phyloP scores from a whole-genome alignment of 2,113 vertebrate genomes.

The Tragelaphus imberbis region DNA sequence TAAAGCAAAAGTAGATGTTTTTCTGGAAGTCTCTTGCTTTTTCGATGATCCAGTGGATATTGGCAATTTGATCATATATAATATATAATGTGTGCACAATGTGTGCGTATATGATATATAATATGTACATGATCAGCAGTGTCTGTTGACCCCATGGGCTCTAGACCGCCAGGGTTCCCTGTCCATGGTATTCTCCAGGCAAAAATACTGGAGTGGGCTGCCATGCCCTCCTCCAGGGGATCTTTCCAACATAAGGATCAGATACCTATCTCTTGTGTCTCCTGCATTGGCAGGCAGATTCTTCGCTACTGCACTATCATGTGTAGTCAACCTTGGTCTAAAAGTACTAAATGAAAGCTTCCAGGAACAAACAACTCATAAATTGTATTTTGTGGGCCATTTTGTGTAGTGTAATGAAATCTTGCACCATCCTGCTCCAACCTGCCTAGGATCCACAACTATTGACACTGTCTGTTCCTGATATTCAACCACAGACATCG shows the following conservation, averaged over 20 bases:
- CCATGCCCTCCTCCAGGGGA: not conserved
- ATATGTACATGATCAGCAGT: not conserved
- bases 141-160: not conserved
- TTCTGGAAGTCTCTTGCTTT: too few relatives aligned
- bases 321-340: not conserved
- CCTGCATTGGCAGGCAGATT: not conserved
- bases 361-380: not conserved
- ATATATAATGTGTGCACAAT: not conserved
- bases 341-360: not conserved
- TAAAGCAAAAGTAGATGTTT: too few relatives aligned
- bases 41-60: too few relatives aligned
- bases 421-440: not conserved
- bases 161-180: rapidly evolving
- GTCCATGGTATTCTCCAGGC: not conserved
- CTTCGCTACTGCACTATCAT: not conserved
- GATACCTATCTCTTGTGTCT: not conserved
- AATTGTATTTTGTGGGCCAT: not conserved
- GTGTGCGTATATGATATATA: not conserved
- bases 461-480: not conserved
- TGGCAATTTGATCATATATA: not conserved
- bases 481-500: not conserved
- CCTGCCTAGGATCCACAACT: not conserved
- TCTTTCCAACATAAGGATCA: not conserved
- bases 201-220: not conserved
- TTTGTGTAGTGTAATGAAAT: not conserved